Conservation (phyloP, 2,888 invertebrate genomes). For the Mamestra brassicae region DNA sequence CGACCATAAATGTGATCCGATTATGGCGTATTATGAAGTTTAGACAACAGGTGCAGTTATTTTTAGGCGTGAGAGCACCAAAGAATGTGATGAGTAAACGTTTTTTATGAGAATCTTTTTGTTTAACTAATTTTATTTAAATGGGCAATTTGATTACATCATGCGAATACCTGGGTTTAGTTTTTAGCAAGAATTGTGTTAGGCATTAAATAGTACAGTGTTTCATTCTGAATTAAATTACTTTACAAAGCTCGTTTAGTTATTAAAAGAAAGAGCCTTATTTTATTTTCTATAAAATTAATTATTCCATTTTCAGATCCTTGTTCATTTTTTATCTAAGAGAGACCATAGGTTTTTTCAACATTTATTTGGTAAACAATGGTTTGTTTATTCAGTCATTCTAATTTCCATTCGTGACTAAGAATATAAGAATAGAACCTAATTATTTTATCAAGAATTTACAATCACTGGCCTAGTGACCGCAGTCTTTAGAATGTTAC, state of each 20-base stretch:
- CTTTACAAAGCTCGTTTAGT: conserved; percentile 3
- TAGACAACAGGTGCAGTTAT: conserved; percentile 43
- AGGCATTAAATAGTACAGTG: not conserved
- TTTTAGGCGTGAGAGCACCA: conserved; percentile 5
- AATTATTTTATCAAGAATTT: conserved; percentile 12
- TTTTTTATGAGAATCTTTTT: conserved; percentile 21
- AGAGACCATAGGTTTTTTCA: not conserved
- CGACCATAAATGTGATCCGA: conserved; percentile 55
- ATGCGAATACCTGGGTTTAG: conserved; percentile 5
- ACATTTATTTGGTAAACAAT: not conserved
- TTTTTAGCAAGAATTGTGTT: conserved; percentile 7
- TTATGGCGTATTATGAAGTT: conserved; percentile 46
- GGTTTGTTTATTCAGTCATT: conserved; percentile 6
- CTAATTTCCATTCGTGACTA: not conserved
- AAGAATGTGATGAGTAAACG: conserved; percentile 29
- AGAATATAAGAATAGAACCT: conserved; percentile 18
- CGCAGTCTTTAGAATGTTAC: not conserved
- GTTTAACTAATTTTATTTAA: conserved; percentile 17
- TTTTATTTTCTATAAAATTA: not conserved
- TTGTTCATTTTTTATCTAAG: not conserved
- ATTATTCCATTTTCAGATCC: not conserved
- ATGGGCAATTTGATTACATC: conserved; percentile 31
- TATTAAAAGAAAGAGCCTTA: not conserved
- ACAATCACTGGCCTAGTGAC: not conserved
- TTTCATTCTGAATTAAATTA: conserved; percentile 35